These are phyloP conservation scores for Amblyraja radiata DNA, from an alignment of 2,797 vertebrate genomes.

Conservation along the genomic window DNA sequence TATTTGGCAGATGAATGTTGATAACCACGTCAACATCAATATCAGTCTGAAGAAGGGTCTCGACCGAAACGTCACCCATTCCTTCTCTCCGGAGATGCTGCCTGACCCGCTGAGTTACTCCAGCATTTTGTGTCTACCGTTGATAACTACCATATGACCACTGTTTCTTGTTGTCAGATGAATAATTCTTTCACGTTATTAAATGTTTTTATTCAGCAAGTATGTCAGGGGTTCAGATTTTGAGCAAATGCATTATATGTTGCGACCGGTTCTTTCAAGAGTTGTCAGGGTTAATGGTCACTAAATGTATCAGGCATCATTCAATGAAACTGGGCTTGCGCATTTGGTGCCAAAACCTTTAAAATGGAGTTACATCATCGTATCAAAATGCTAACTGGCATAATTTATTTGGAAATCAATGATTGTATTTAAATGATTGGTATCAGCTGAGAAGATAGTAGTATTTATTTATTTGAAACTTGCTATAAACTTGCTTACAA, in stretches of 20 bases:
- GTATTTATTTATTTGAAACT: too few relatives aligned
- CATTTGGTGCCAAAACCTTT: background rate
- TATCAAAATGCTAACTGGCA: background rate
- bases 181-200: constrained; percentile 23
- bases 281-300: background rate
- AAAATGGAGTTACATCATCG: background rate
- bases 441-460: background rate
- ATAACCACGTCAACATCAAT: constrained; percentile 14
- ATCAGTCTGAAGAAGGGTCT: too few relatives aligned
- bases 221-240: constrained; percentile 14
- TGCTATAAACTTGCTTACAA: background rate
- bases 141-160: constrained; percentile 23
- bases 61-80: too few relatives aligned
- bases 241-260: constrained; percentile 29
- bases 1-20: constrained; percentile 36
- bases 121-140: too few relatives aligned
- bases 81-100: too few relatives aligned
- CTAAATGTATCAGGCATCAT: background rate
- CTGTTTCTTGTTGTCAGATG: constrained; percentile 37
- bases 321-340: background rate
- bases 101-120: too few relatives aligned
- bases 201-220: constrained; percentile 23
- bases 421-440: background rate
- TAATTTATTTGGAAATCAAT: background rate
- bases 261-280: background rate